A percentile compares a stretch with the other conserved stretches of the same genome.
phyloP scores from a whole-genome alignment of 1,140 invertebrate genomes.

The Hirudo medicinalis region DNA sequence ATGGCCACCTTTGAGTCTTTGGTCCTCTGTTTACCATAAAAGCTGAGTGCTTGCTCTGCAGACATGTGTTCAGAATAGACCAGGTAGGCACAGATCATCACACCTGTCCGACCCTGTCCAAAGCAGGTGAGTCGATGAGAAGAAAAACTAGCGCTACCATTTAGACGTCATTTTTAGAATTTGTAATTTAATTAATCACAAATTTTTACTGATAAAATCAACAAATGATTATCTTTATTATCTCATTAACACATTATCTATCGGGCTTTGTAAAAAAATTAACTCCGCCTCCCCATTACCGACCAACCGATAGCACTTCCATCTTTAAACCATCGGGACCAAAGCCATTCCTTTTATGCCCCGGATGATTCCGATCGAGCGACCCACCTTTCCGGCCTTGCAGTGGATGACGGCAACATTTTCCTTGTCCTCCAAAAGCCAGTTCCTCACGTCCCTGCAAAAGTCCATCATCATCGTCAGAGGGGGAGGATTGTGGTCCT shows the following conservation, averaged over 20 bases:
- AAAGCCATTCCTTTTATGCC: no score
- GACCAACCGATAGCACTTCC: neutral
- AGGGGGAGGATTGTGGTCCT: constrained; percentile 87
- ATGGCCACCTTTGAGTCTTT: constrained; percentile 61
- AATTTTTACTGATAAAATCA: no score
- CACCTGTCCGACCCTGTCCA: constrained; percentile 57
- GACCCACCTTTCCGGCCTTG: constrained; percentile 77
- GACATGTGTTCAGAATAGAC: constrained; percentile 63
- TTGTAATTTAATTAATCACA: no score
- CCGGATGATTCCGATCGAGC: neutral
- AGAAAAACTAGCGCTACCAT: no score
- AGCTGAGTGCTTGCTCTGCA: constrained; percentile 72
- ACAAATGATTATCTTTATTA: no score
- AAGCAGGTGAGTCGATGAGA: neutral
- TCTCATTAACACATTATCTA: neutral
- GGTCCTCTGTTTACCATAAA: constrained; percentile 76
- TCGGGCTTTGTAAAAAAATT: neutral
- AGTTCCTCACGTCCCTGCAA: constrained; percentile 75
- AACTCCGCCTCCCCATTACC: neutral
- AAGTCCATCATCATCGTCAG: constrained; percentile 77
- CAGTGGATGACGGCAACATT: constrained; percentile 92
- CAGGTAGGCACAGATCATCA: constrained; percentile 95
- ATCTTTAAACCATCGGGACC: no score
- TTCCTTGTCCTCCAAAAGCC: constrained; percentile 58
- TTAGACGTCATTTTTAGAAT: no score